Evolutionary conservation across 2,797 vertebrate species (phyloP), one percentile per base, ranked within the genome.

Genomic region (Cuculus canorus): DNA sequence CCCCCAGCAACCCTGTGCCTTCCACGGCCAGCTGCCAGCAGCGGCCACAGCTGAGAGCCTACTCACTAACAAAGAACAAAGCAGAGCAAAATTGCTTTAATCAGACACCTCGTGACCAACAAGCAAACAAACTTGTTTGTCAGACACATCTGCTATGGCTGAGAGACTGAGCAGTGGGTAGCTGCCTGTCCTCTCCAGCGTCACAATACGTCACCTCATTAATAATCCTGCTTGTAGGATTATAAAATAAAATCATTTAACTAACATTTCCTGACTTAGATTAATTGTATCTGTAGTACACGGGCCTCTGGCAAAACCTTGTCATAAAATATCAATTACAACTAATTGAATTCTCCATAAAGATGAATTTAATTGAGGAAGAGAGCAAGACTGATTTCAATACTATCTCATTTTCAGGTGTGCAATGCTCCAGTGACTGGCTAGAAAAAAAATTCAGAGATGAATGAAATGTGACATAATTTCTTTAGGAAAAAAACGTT

Each of bases 261-360:
- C 43, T 5, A 65, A 66, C 47, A 17, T 41, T 56, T 81, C 77
- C 79, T 17, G 72, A 85, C 56, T 2, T 18, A 90, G 91, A 92
- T 82, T 47, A 90, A 90, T 94, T 82, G 47, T 48, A 73, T 61
- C 75, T 32, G 75, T 13, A 25, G n/a, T 69, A 66, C 18, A 77
- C 54, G 83, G 60, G 89, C 87, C 89, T 71, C 86, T 54, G 78
- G 95, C 86, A 75, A 65, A 71, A 70, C 56, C 73, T 32, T 59
- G 77, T 80, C 39, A 27, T 85, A 66, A 93, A 96, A 85, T 52
- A 86, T 75, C 83, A 88, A 79, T 96, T 96, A 86, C 65, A 90
- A 43, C 75, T 93, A 94, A 94, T 61, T 93, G 86, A 93, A 92
- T 90, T 86, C 68, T 75, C 64, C 11, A 17, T 86, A 78, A 94